phyloP scores from a whole-genome alignment of 2,888 invertebrate species.

The Tyria jacobaeae region DNA sequence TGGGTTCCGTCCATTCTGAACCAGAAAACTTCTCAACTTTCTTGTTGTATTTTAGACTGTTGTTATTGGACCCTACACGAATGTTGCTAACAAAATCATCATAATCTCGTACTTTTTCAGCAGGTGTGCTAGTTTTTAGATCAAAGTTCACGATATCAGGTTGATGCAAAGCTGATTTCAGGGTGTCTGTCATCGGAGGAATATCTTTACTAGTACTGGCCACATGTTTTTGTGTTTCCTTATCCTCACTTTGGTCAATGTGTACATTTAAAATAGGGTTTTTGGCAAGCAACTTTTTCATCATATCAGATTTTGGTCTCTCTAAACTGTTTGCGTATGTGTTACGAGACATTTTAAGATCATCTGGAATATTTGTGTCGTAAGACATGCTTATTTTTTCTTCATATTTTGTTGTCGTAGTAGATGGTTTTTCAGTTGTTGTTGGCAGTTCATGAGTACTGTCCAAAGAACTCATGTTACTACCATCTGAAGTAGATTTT shows the following conservation, averaged over 20 bases:
- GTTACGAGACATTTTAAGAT: constrained; percentile 88
- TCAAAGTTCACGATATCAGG: constrained; percentile 84
- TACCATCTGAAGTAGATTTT: constrained; percentile 81
- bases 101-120: constrained; percentile 69
- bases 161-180: constrained; percentile 79
- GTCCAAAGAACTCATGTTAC: constrained; percentile 77
- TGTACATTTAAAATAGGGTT: constrained; percentile 83
- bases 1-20: constrained; percentile 72
- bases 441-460: constrained; percentile 68
- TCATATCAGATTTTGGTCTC: constrained; percentile 87
- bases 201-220: constrained; percentile 68
- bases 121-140: constrained; percentile 69
- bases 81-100: constrained; percentile 84
- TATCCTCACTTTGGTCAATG: constrained; percentile 67
- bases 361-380: constrained; percentile 88
- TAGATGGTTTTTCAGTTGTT: constrained; percentile 53
- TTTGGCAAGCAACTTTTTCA: constrained; percentile 85
- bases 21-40: constrained; percentile 65
- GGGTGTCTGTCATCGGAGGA: constrained; percentile 69
- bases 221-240: constrained; percentile 61
- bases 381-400: constrained; percentile 80
- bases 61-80: constrained; percentile 80
- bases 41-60: constrained; percentile 73
- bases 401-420: constrained; percentile 70
- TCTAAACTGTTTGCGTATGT: constrained; percentile 88